A percentile compares a stretch with the other conserved stretches of the same genome.
Evolutionary conservation across 2,113 vertebrate genomes (phyloP).

Genomic region (Daubentonia madagascariensis): DNA sequence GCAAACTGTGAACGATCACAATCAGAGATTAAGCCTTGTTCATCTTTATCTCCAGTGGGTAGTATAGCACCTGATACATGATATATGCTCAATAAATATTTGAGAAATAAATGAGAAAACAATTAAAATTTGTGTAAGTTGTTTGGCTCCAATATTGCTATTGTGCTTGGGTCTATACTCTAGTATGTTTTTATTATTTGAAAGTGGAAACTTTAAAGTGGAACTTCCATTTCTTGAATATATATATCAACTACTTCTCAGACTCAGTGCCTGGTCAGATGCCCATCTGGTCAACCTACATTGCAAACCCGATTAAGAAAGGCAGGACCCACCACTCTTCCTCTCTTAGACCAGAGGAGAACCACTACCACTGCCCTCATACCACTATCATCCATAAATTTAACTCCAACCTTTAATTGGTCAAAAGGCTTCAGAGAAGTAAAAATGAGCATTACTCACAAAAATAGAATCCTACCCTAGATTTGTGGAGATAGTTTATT

Average conservation of each 20-base stretch:
- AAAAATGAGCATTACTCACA: neutral
- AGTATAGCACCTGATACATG: neutral
- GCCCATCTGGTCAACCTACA: neutral
- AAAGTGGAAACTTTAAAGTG: neutral
- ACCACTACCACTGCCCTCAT: neutral
- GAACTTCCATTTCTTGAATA: neutral
- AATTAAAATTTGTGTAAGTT: neutral
- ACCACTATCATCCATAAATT: neutral
- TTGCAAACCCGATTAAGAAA: neutral
- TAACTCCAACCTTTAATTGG: neutral
- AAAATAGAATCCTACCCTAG: neutral
- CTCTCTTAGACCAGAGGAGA: neutral
- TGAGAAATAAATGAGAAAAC: neutral
- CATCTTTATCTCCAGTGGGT: neutral
- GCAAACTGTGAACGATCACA: neutral
- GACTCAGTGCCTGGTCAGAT: neutral
- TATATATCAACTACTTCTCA: neutral
- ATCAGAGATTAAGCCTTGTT: neutral
- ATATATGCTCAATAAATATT: neutral
- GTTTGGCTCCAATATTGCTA: neutral
- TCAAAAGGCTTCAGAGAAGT: neutral
- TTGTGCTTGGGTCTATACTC: neutral
- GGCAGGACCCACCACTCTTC: neutral
- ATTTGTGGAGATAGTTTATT: neutral
- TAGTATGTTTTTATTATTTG: neutral